Base-by-base conservation (phyloP, 2,797 vertebrate genomes). In the Dryobates pubescens region DNA sequence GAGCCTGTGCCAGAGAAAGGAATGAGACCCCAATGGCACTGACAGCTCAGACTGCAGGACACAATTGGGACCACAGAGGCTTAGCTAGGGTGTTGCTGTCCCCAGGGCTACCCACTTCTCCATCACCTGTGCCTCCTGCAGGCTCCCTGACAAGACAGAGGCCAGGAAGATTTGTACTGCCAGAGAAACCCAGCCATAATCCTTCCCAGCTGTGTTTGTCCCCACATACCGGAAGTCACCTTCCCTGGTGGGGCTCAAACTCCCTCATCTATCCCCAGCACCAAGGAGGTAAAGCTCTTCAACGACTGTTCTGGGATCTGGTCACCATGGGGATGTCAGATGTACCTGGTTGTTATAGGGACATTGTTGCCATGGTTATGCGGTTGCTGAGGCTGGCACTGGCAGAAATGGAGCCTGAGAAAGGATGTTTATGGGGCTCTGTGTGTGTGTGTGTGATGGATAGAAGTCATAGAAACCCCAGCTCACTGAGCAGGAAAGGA, bases 251-350 rank as follows among this genome's bases (percentile, higher is more conserved):
- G 4, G 29, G 22, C 29, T 77, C 2, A 0, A 34, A 67, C 11
- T 1, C 22, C 29, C 13, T 11, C 68, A 34, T 30, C 23, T 17
- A 13, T 67, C 11, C 26, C 19, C 62, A 69, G 30, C 51, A 30
- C 2, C 1, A 10, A 84, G 69, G 68, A 90, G 70, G 49, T 3
- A 3, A 82, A 67, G 87, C 71, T 71, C 79, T 76, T 68, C 64
- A 36, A 43, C 3, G 34, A 68, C 86, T 96, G 88, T 92, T 94
- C 43, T 0, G 62, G 75, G 75, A 94, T 45, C 26, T 0, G 2
- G 94, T 96, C 95, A 90, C 90, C 75, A 95, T 93, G 90, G 89
- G 56, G 84, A 95, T 90, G 94, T 95, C 90, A 92, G 88, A 95
- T 90, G 75, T 89, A 96, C 94, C 93, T 96, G 93, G 82, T 91